Evolutionary conservation across 2,888 invertebrate species (phyloP), one percentile per base, ranked within the genome.

Genomic region (Ichneumon xanthorius): DNA sequence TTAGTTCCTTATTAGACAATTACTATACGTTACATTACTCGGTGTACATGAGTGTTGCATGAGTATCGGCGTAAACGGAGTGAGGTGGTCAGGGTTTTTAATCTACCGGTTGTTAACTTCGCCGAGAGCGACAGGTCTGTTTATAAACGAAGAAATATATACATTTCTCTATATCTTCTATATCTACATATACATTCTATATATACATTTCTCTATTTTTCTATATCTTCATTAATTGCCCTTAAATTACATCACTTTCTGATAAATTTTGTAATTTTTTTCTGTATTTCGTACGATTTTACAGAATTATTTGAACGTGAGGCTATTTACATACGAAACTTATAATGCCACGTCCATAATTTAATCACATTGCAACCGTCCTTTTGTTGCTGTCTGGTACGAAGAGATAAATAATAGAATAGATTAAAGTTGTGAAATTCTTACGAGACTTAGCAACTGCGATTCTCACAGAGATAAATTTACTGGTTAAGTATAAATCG

Each of bases 11-110:
- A 67, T 45, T 67, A 7, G 9, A 19, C 4, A 22, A 22, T 67
- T 22, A 67, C 45, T 40, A 19, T 14, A 14, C 19, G 11, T 37
- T 65, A 6, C 63, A n/a, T 37, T n/a, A 19, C 14, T 40, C 2
- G 7, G 33, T 65, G 9, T 33, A 40, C 40, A 2, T 11, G 40
- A 6, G 33, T 33, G 33, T 33, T 33, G 40, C 11, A 40, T 11
- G 40, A 40, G 40, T 40, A 11, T 11, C 11, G 11, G 40, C 40
- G 11, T 40, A 40, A 40, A 9, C 40, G 11, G 11, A 11, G 11
- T 40, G 40, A 40, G 63, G 4, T 65, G 63, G 63, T 65, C 63
- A 65, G 63, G 63, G 63, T 33, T 37, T 40, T 30, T 4, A 37
- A 40, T 40, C 40, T 40, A 40, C 33, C 33, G 4, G 33, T 40